Base-by-base conservation (phyloP, 1,140 invertebrate genomes). In the Lerema accius region DNA sequence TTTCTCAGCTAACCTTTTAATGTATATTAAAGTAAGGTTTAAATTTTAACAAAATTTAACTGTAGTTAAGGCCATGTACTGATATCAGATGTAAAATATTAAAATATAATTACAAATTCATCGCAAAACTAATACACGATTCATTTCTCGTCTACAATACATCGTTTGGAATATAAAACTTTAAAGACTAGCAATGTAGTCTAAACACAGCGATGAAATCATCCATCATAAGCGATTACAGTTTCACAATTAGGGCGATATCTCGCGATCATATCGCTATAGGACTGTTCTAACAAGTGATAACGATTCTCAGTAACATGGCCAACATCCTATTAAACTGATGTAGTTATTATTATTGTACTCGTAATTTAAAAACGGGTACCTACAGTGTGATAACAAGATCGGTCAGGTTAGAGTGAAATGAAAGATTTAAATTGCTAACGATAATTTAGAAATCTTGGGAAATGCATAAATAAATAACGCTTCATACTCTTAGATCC, bases 261-360 rank as follows among this genome's bases (percentile, higher is more conserved):
- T 56, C 40, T 53, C 16, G 14, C 39, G 40, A 43, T 56, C 14
- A 32, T 23, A 56, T 56, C 53, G 40, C 53, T 32, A 39, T 45
- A 43, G 53, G 53, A 35, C 40, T 58, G 53, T 56, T 58, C 42
- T 46, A 58, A 46, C 42, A 32, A 56, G 23, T 19, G 53, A 58
- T 58, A 58, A 46, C 42, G 26, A 19, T 58, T 58, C 53, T 11
- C 42, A 28, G 53, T 45, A 49, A 49, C 23, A 55, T 39, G 23
- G 40, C 53, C 53, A 58, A 53, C 65, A 61, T 61, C 58, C 56
- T 58, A 67, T 62, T 67, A n/a, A n/a, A 62, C 50, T 56, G 45
- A 67, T n/a, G n/a, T n/a, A n/a, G n/a, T n/a, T n/a, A n/a, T n/a
- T n/a, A n/a, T n/a, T n/a, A n/a, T n/a, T n/a, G n/a, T n/a, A n/a